A percentile compares a stretch with the other conserved stretches of the same genome.
Evolutionary conservation across 2,888 invertebrate species (phyloP).

Genomic region (Erebia epiphron): DNA sequence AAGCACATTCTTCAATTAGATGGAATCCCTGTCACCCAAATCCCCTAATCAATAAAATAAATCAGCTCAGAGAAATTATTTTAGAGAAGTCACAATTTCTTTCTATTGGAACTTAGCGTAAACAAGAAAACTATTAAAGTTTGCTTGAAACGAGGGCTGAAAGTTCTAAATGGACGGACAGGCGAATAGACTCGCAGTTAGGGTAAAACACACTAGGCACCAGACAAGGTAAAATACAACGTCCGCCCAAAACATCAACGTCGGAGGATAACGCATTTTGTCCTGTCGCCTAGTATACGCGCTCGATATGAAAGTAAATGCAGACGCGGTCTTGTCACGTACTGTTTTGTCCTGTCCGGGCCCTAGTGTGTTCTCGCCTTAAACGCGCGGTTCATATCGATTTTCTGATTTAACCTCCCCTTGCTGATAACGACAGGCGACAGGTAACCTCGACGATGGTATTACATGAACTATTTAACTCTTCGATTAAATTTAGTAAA

Average conservation of each 20-base stretch:
- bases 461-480: slow-evolving; percentile 15
- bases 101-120: slow-evolving; percentile 10
- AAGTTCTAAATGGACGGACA: slow-evolving; percentile 57
- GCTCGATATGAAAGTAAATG: too few species aligned
- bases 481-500: neutral
- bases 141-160: slow-evolving; percentile 44
- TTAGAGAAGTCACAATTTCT: neutral
- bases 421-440: slow-evolving; percentile 66
- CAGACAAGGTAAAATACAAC: too few species aligned
- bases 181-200: slow-evolving; percentile 49
- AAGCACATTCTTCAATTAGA: too few species aligned
- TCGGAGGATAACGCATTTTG: too few species aligned
- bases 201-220: too few species aligned
- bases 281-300: too few species aligned
- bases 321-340: too few species aligned
- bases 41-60: neutral
- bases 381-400: slow-evolving; percentile 66
- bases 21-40: neutral
- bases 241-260: too few species aligned
- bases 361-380: too few species aligned
- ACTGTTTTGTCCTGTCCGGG: too few species aligned
- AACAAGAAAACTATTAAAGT: slow-evolving; percentile 47
- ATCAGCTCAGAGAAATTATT: neutral
- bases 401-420: slow-evolving; percentile 79
- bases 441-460: slow-evolving; percentile 54